A percentile compares a stretch with the other conserved stretches of the same genome.
These are phyloP conservation scores for Episyrphus balteatus DNA, from an alignment of 1,140 invertebrate genomes.

Conservation along the genomic window DNA sequence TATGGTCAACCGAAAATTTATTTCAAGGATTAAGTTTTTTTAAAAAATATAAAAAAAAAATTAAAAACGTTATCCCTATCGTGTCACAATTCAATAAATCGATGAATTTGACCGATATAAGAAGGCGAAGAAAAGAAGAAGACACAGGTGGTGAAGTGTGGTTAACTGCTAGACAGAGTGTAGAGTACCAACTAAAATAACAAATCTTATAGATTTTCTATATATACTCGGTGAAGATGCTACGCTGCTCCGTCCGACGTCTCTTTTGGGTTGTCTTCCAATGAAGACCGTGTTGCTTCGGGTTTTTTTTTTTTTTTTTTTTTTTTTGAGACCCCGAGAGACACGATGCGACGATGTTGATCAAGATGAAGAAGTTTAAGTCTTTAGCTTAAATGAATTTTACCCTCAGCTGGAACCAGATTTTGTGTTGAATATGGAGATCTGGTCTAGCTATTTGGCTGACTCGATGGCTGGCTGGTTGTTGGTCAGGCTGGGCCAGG, in stretches of 20 bases:
- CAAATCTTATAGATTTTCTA: constrained; percentile 37
- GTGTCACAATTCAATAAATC: constrained; percentile 35
- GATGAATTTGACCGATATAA: constrained; percentile 35
- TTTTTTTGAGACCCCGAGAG: constrained; percentile 17
- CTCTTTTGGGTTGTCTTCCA: too few species aligned
- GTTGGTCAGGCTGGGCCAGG: too few species aligned
- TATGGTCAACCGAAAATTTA: too few species aligned
- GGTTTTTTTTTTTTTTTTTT: too few species aligned
- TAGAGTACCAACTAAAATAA: constrained; percentile 38
- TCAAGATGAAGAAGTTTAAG: too few species aligned
- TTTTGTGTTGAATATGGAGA: too few species aligned
- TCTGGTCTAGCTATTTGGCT: too few species aligned
- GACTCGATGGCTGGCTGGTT: too few species aligned
- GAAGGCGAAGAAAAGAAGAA: neutral
- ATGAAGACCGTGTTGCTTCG: neutral
- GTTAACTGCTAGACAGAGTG: constrained; percentile 36
- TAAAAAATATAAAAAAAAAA: too few species aligned
- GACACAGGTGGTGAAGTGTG: constrained; percentile 16
- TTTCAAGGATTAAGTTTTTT: too few species aligned
- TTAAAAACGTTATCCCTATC: constrained; percentile 5
- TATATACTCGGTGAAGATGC: constrained; percentile 31
- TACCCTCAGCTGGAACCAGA: too few species aligned
- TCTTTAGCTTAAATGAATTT: too few species aligned
- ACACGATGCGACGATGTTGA: neutral
- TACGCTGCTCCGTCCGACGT: constrained; percentile 3